These are phyloP conservation scores for Erebia ligea DNA, from an alignment of 2,888 invertebrate genomes.

Conservation along the genomic window DNA sequence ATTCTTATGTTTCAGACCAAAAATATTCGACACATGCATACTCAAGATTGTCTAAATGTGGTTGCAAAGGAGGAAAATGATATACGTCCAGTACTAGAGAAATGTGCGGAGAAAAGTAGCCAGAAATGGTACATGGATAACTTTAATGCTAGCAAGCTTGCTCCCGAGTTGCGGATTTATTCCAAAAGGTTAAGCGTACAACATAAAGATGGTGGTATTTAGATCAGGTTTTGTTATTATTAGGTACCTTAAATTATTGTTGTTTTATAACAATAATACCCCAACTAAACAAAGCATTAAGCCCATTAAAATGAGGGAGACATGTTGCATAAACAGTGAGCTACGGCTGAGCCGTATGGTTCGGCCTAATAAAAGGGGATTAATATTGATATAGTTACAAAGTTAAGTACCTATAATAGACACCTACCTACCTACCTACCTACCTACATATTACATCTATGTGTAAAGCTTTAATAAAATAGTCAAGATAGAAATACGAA, in stretches of 20 bases:
- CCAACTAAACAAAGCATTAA: no score
- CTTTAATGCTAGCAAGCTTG: conserved; percentile 23
- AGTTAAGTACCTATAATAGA: no score
- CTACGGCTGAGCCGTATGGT: no score
- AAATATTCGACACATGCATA: conserved; percentile 32
- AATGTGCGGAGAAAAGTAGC: conserved; percentile 23
- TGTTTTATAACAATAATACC: not conserved
- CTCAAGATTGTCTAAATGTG: conserved; percentile 34
- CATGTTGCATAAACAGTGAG: no score
- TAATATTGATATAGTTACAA: no score
- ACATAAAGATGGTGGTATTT: not conserved
- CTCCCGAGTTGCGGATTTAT: conserved; percentile 23
- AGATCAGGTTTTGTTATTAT: not conserved
- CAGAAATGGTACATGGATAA: conserved; percentile 37
- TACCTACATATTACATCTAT: not conserved
- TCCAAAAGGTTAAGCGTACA: not conserved
- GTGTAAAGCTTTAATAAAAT: conserved; percentile 5
- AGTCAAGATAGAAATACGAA: not conserved
- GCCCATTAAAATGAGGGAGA: no score
- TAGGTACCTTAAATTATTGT: not conserved
- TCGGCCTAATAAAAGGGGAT: no score
- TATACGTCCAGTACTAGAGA: conserved; percentile 23
- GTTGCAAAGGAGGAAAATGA: conserved; percentile 8
- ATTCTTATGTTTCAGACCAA: conserved; percentile 27
- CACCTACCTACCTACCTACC: no score